Evolutionary conservation across 2,113 vertebrate species (phyloP).

Genomic region (Naja naja): DNA sequence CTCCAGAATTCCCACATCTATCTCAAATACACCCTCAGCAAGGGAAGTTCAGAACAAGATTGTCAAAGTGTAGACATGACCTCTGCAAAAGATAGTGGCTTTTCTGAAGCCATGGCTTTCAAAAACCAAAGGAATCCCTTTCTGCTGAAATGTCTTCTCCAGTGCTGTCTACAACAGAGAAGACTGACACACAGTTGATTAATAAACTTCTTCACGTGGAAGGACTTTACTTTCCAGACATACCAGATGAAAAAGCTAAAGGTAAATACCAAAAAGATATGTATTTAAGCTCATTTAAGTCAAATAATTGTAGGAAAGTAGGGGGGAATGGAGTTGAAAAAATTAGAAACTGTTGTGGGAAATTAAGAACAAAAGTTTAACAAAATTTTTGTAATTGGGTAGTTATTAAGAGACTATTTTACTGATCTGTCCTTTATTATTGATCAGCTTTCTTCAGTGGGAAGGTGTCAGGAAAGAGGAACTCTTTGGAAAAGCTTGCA

Average conservation of each 20-base stretch:
- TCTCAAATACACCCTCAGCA: conserved; percentile 67
- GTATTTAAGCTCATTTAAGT: fast-evolving
- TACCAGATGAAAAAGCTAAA: conserved; percentile 78
- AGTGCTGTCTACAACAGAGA: background rate
- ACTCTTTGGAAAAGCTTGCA: conserved; percentile 69
- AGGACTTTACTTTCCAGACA: conserved; percentile 67
- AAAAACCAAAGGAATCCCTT: conserved; percentile 66
- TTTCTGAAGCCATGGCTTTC: conserved; percentile 21
- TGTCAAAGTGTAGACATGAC: conserved; percentile 29
- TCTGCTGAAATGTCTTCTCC: conserved; percentile 6
- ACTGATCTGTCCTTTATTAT: background rate
- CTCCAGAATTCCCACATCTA: conserved; percentile 79
- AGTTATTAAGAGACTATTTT: background rate
- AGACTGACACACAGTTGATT: conserved; percentile 67
- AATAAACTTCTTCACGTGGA: conserved; percentile 78
- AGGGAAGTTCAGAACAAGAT: conserved; percentile 58
- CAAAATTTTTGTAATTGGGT: background rate
- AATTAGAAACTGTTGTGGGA: background rate
- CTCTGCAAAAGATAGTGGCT: conserved; percentile 5
- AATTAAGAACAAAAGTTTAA: background rate
- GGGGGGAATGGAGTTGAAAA: background rate
- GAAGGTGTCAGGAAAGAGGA: conserved; percentile 69
- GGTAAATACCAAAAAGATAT: conserved; percentile 42
- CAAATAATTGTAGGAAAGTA: fast-evolving
- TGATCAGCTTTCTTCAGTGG: conserved; percentile 69